Base-by-base conservation (phyloP, 2,888 invertebrate species). In the Aspidiotus destructor region DNA sequence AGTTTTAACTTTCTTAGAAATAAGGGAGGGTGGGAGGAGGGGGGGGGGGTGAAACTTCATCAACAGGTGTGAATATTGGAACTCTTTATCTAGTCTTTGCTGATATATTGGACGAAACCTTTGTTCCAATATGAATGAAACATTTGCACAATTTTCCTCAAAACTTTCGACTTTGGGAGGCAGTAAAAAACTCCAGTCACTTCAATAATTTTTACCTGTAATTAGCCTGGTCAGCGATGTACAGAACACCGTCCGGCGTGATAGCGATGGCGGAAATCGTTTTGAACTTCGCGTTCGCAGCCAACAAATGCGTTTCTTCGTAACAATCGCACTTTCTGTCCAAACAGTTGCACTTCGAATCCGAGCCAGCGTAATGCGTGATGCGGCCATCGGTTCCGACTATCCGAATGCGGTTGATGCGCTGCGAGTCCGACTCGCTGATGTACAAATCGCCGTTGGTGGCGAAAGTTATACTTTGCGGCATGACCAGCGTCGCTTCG, bases 151-250 rank as follows among this genome's bases (percentile, higher is more conserved):
- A n/a, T n/a, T n/a, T n/a, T n/a, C n/a, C n/a, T n/a, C n/a, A n/a
- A n/a, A n/a, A n/a, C n/a, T n/a, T n/a, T n/a, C n/a, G n/a, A n/a
- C n/a, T n/a, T n/a, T n/a, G n/a, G n/a, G n/a, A n/a, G n/a, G n/a
- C n/a, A n/a, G n/a, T n/a, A n/a, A n/a, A n/a, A n/a, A n/a, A n/a
- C n/a, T n/a, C n/a, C n/a, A n/a, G n/a, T n/a, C 28, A 28, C 28
- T 28, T 28, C 28, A 5, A n/a, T 28, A 48, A 42, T 48, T 61
- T 8, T 41, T 70, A 75, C 74, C 75, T 73, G 74, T 91, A 89
- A 76, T 91, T 91, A 0, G 90, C 95, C 79, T 95, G 93, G 77
- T 99, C 98, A 1, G 95, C 93, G 64, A 99, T 90, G 74, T 97
- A 93, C 0, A 99, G 87, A 40, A 92, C 87, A 0, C 96, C 94